Evolutionary conservation across 1,140 invertebrate genomes (phyloP).

Genomic region (Sinella curviseta): DNA sequence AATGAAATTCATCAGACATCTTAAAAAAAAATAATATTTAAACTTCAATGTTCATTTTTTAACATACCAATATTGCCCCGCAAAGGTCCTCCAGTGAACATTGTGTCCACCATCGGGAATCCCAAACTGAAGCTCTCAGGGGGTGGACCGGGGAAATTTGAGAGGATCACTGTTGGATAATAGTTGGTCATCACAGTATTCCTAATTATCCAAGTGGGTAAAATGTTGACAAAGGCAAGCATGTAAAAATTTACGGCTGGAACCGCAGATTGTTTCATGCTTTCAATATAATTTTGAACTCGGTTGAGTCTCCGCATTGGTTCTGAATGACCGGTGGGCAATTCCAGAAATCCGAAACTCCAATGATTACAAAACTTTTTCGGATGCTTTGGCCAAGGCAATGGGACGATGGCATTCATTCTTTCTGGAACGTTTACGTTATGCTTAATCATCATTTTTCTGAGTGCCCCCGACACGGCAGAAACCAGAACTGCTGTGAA

Average conservation of each 20-base stretch:
- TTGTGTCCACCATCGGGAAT: conserved; percentile 41
- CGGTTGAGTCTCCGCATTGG: conserved; percentile 27
- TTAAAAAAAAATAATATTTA: background rate
- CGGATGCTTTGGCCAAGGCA: conserved; percentile 47
- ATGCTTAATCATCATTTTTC: conserved; percentile 43
- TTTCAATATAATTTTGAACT: conserved; percentile 37
- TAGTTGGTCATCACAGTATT: conserved; percentile 42
- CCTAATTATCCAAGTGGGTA: conserved; percentile 46
- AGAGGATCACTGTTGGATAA: conserved; percentile 45
- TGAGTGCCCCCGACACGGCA: conserved; percentile 37
- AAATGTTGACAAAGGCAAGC: conserved; percentile 40
- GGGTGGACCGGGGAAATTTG: conserved; percentile 47
- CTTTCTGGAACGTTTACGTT: conserved; percentile 39
- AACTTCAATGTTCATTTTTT: background rate
- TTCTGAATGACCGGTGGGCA: conserved; percentile 39
- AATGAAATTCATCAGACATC: background rate
- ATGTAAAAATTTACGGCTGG: conserved; percentile 44
- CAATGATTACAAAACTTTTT: conserved; percentile 44
- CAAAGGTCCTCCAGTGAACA: conserved; percentile 45
- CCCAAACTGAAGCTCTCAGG: conserved; percentile 34
- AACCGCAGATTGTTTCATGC: conserved; percentile 42
- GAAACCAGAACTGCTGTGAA: conserved; percentile 45
- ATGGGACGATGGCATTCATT: conserved; percentile 46
- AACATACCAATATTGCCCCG: conserved; percentile 43
- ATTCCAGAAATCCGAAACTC: conserved; percentile 45